Conservation (phyloP, 2,797 vertebrate species). For the Pseudochromis fuscus region DNA sequence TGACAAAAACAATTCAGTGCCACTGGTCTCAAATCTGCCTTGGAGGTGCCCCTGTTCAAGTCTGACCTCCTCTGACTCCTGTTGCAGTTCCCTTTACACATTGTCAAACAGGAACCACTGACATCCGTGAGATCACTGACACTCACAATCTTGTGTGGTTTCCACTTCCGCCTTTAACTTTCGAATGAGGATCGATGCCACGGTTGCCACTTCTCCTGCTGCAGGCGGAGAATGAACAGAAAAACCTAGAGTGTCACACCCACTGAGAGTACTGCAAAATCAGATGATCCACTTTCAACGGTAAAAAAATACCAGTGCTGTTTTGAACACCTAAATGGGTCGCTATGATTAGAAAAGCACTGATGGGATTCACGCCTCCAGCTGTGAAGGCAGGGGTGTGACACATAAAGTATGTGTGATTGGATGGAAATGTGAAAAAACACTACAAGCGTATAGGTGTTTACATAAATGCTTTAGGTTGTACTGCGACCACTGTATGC, state of each 20-base stretch:
- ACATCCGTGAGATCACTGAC: neutral
- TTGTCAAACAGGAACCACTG: neutral
- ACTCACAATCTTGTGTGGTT: slow-evolving; percentile 22
- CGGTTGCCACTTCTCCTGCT: slow-evolving; percentile 5
- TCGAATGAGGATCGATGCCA: neutral
- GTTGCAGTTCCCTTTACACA: neutral
- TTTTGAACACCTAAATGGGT: slow-evolving; percentile 60
- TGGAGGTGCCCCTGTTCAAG: neutral
- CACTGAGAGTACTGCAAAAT: slow-evolving; percentile 35
- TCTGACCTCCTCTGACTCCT: too few relatives aligned
- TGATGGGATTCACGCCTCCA: slow-evolving; percentile 32
- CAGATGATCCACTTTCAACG: slow-evolving; percentile 56
- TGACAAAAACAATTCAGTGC: neutral
- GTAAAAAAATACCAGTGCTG: slow-evolving; percentile 22
- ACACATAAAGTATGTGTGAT: neutral
- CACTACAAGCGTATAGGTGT: neutral
- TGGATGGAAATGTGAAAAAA: neutral
- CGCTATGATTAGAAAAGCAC: slow-evolving; percentile 64
- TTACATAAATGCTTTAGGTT: neutral
- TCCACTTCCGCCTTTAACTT: slow-evolving; percentile 23
- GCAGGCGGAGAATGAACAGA: neutral
- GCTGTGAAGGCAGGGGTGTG: neutral
- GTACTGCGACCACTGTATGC: neutral
- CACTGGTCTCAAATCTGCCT: neutral
- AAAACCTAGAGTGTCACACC: slow-evolving; percentile 43